phyloP scores from a whole-genome alignment of 2,888 invertebrate genomes.

The Anoplius nigerrimus region DNA sequence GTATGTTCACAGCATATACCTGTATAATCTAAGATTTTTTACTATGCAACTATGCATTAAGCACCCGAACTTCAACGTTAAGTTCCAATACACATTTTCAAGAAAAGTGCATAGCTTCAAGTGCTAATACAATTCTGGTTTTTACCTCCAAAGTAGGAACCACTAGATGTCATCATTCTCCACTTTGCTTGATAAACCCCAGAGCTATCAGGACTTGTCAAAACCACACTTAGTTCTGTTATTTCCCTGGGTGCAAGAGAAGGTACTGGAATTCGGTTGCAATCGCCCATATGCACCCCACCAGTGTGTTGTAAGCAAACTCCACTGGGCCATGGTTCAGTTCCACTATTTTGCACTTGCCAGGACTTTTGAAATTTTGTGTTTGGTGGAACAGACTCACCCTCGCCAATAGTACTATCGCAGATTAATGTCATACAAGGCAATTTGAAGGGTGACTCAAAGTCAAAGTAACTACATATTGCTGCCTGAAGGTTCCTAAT shows the following conservation, averaged over 20 bases:
- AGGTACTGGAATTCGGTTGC: slow-evolving; percentile 80
- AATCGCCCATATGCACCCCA: slow-evolving; percentile 81
- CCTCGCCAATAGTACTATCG: slow-evolving; percentile 87
- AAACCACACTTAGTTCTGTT: slow-evolving; percentile 85
- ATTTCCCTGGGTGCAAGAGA: slow-evolving; percentile 86
- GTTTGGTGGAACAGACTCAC: slow-evolving; percentile 84
- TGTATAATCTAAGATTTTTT: neutral
- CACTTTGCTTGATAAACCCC: slow-evolving; percentile 92
- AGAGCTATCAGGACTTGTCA: slow-evolving; percentile 85
- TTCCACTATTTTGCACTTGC: slow-evolving; percentile 91
- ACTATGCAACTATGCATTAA: neutral
- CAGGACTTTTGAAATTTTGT: slow-evolving; percentile 90
- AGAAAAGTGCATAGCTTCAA: neutral
- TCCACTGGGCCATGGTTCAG: slow-evolving; percentile 90
- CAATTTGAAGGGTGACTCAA: slow-evolving; percentile 83
- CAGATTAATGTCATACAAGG: slow-evolving; percentile 86
- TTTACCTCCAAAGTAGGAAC: slow-evolving; percentile 93
- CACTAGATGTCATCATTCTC: slow-evolving; percentile 90
- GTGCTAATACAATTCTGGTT: neutral
- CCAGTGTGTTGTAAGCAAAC: slow-evolving; percentile 86
- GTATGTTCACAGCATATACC: no score
- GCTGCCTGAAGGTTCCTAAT: slow-evolving; percentile 97
- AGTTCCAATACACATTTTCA: neutral
- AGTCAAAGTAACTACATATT: slow-evolving; percentile 96
- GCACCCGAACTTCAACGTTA: no score